Evolutionary conservation across 2,888 invertebrate genomes (phyloP).

Genomic region (Athalia circularis): DNA sequence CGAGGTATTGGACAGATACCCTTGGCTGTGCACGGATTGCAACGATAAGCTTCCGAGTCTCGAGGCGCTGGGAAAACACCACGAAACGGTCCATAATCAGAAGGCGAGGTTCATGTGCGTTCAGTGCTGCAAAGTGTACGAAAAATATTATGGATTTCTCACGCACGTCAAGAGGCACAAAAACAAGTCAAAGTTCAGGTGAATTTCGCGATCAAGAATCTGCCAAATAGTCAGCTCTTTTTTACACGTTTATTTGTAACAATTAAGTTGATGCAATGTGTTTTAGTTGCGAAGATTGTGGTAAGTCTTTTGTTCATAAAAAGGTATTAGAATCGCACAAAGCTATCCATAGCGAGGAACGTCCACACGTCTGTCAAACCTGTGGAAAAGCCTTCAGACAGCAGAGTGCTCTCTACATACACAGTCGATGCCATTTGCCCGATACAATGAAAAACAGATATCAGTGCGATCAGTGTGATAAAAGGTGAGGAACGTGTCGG

Average conservation of each 20-base stretch:
- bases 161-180: slow-evolving; percentile 81
- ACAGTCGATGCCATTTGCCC: slow-evolving; percentile 77
- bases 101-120: slow-evolving; percentile 80
- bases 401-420: slow-evolving; percentile 77
- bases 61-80: slow-evolving; percentile 78
- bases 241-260: neutral
- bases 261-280: slow-evolving; percentile 8
- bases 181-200: slow-evolving; percentile 78
- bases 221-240: neutral
- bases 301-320: slow-evolving; percentile 77
- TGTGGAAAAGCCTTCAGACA: slow-evolving; percentile 78
- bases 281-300: slow-evolving; percentile 76
- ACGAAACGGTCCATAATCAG: slow-evolving; percentile 79
- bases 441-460: slow-evolving; percentile 77
- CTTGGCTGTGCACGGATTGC: slow-evolving; percentile 77
- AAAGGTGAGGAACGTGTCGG: slow-evolving; percentile 66
- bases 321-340: slow-evolving; percentile 75
- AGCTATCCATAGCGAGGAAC: slow-evolving; percentile 75
- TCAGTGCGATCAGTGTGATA: slow-evolving; percentile 79
- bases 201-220: slow-evolving; percentile 51
- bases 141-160: slow-evolving; percentile 80
- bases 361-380: slow-evolving; percentile 75
- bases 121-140: slow-evolving; percentile 80
- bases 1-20: slow-evolving; percentile 74
- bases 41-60: slow-evolving; percentile 73